Evolutionary conservation across 2,797 vertebrate genomes (phyloP), one percentile per base, ranked within the genome.

Genomic region (Hafferia zeledoni): DNA sequence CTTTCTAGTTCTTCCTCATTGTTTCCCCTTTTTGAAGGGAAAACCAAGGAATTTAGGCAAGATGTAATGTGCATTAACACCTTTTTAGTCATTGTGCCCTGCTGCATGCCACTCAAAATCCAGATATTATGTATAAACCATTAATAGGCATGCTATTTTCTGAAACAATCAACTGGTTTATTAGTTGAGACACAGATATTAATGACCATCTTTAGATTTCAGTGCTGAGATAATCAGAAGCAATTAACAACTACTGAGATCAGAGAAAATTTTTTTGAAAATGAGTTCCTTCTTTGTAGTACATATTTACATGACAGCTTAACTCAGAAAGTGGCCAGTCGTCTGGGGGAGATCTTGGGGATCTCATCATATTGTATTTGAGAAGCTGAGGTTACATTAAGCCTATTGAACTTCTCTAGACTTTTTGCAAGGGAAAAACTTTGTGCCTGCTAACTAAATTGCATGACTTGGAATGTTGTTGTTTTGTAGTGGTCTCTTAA

Each of bases 121-220:
- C 50, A 83, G 64, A 89, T 31, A 76, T 65, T 52, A 49, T 18
- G 13, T 61, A 30, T 31, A 79, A 94, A 43, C 1, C 17, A 31
- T 70, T 63, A 52, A 28, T 2, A 65, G 39, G 27, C 13, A 23
- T 59, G 22, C 0, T 41, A 14, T 55, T 93, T 56, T 4, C 41
- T 87, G 46, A 20, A 83, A 67, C 27, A 31, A 74, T 93, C 13
- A 77, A 24, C 22, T 67, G 9, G n/a, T 80, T 77, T 65, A 64
- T 77, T 71, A 60, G 27, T 6, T 56, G 16, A 91, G 30, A 83
- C 75, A 76, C 28, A 75, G 5, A 43, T 68, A 88, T 77, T 76
- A 84, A 61, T 57, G 64, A 16, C 50, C 46, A 71, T 81, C 22
- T 70, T 86, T 39, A 61, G 53, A 27, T 86, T 93, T 93, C 55